Base-by-base conservation (phyloP, 2,888 invertebrate species). In the Blomia tropicalis region DNA sequence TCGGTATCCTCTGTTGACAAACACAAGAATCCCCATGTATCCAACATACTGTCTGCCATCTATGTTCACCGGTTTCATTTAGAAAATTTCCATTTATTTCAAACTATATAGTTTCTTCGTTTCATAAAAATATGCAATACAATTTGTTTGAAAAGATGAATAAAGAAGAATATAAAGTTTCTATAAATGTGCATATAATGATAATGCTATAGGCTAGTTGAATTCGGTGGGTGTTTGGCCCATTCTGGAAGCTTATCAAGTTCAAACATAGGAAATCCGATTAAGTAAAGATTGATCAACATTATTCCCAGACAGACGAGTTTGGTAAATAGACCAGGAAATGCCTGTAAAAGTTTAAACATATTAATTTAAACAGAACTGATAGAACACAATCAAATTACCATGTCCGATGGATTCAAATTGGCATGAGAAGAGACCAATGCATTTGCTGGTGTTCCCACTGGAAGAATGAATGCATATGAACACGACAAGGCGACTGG, bases 381-480 rank as follows among this genome's bases (percentile, higher is more conserved):
- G 4, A 43, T 4, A 59, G 43, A 36, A n/a, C n/a, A n/a, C 36
- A 11, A 17, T 36, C 36, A 7, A 36, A 36, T 36, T 60, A 84
- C 82, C 81, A 87, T 86, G 70, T 85, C 85, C 64, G 80, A 79
- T 7, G 85, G 84, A 66, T 81, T 81, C 74, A 88, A 85, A 69
- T 83, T 82, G 3, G 84, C 85, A 14, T 86, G 85, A 0, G 84
- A 85, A 19, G 86, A 85, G 0, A 86, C 90, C 64, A 93, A 86
- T 4, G 92, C 92, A 75, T 93, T 93, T 25, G 92, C 91, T 2
- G 92, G 91, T 0, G 92, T 92, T 58, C 89, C 90, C 19, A 92
- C 91, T 0, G 91, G 92, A 74, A 92, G 79, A 78, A 89, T 88
- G 79, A 90, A 78, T 29, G 78, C 89, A 77, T 88, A 88, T 60